A percentile compares a stretch with the other conserved stretches of the same genome.
phyloP scores from a whole-genome alignment of 1,140 invertebrate species.

The Harlomillsia oculata region DNA sequence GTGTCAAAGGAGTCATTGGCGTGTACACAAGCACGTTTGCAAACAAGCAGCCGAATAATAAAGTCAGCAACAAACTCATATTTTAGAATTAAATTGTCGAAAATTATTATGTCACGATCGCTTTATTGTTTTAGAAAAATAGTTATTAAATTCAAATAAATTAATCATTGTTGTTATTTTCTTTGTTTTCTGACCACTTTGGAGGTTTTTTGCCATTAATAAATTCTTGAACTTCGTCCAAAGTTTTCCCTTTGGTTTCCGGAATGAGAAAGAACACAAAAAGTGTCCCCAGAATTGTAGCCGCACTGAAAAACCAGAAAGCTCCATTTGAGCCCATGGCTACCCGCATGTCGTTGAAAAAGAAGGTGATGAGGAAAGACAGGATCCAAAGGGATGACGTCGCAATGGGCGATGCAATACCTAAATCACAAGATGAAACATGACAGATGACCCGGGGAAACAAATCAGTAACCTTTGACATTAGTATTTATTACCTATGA shows the following conservation, averaged over 20 bases:
- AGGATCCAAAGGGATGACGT: conserved; percentile 46
- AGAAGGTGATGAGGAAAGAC: conserved; percentile 48
- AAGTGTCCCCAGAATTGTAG: conserved; percentile 43
- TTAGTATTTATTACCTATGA: conserved; percentile 5
- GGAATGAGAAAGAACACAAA: conserved; percentile 57
- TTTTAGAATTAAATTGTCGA: too few relatives aligned
- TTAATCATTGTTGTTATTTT: too few relatives aligned
- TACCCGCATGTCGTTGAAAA: conserved; percentile 41
- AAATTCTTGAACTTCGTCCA: conserved; percentile 37
- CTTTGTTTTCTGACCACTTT: neutral
- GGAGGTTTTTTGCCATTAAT: neutral
- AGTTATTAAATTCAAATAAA: too few relatives aligned
- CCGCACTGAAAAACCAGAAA: conserved; percentile 51
- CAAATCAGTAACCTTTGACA: too few relatives aligned
- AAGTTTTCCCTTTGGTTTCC: conserved; percentile 64
- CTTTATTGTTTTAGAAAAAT: too few relatives aligned
- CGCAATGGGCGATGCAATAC: conserved; percentile 51
- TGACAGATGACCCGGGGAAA: too few relatives aligned
- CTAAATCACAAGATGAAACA: conserved; percentile 29
- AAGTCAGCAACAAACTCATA: too few relatives aligned
- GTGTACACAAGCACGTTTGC: too few relatives aligned
- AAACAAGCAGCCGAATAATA: too few relatives aligned
- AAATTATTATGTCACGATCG: too few relatives aligned
- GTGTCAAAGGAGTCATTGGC: too few relatives aligned
- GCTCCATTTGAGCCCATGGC: conserved; percentile 45